Base-by-base conservation (phyloP, 1,140 invertebrate species). In the Saccostrea glomerata region DNA sequence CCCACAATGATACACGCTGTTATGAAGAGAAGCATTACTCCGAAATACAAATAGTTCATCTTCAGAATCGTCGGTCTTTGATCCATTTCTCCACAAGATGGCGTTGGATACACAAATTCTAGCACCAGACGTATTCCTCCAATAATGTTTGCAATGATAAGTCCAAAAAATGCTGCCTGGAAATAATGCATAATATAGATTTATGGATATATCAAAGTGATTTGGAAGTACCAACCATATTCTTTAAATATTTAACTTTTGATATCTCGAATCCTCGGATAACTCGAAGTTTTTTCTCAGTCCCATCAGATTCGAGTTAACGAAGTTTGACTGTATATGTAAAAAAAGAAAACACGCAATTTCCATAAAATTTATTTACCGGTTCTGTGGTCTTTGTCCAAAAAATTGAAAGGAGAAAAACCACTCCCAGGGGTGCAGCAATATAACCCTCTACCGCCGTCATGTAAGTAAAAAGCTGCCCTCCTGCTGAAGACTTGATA, bases 401-500 rank as follows among this genome's bases (percentile, higher is more conserved):
- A 88, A 96, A 95, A n/a, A 96, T 94, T 6, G 96, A 96, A 54
- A 95, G 91, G 17, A 96, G 87, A 90, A 95, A 96, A 13, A 96
- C 92, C 23, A 96, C 95, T 55, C 95, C 96, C 47, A 96, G 95
- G 7, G 96, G 96, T 7, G 96, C 96, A 0, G 96, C 94, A 30
- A 96, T 92, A 92, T 96, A 96, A 9, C 95, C 95, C 70, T 96
- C 96, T 23, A 96, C 95, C n/a, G 95, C 94, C 91, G 96, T 96
- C 89, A 96, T 96, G 90, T 96, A 96, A 83, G 95, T 94, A 90
- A 96, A 96, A 0, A 96, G 94, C 91, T 96, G 95, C 55, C 95
- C 95, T 70, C 96, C 95, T 91, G 96, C 95, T 7, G 94, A 95
- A 47, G 94, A 94, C 91, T 95, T 94, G 30, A 96, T 96, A 58